Percentiles rank a stretch among this genome's conserved stretches.
These are phyloP conservation scores for Platysternon megacephalum DNA, from an alignment of 2,113 vertebrate species.

Conservation along the genomic window DNA sequence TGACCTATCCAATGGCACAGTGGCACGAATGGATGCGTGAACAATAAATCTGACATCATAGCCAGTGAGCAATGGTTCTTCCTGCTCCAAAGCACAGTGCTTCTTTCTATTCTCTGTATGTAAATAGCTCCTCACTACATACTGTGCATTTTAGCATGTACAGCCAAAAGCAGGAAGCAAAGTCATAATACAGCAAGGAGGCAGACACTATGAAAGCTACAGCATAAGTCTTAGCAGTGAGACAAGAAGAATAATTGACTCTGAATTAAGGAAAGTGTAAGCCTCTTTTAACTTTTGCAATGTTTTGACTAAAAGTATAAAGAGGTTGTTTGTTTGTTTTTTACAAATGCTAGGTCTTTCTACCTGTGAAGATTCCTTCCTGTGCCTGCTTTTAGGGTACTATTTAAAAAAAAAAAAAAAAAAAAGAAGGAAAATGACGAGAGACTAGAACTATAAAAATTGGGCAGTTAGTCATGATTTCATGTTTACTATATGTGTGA, in stretches of 20 bases:
- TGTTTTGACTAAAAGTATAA: not conserved
- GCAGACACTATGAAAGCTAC: not conserved
- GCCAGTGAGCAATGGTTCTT: not conserved
- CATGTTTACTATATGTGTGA: not conserved
- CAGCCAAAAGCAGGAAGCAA: not conserved
- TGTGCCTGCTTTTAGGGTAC: not conserved
- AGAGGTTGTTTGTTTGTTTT: not conserved
- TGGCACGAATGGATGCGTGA: not conserved
- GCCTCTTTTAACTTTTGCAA: not conserved
- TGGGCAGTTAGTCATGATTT: not conserved
- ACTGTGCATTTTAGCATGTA: not conserved
- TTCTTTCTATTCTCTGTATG: not conserved
- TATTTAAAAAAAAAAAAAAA: not conserved
- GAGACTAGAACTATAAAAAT: not conserved
- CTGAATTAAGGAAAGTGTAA: not conserved
- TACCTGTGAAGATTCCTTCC: not conserved
- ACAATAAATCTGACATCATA: not conserved
- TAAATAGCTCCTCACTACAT: not conserved
- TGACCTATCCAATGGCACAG: not conserved
- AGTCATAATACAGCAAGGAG: not conserved
- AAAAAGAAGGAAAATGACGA: not conserved
- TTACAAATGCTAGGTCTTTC: not conserved
- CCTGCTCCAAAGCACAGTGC: not conserved
- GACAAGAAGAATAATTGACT: not conserved
- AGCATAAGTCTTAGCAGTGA: not conserved